phyloP scores from a whole-genome alignment of 1,140 invertebrate genomes.

The Chelonus insularis region DNA sequence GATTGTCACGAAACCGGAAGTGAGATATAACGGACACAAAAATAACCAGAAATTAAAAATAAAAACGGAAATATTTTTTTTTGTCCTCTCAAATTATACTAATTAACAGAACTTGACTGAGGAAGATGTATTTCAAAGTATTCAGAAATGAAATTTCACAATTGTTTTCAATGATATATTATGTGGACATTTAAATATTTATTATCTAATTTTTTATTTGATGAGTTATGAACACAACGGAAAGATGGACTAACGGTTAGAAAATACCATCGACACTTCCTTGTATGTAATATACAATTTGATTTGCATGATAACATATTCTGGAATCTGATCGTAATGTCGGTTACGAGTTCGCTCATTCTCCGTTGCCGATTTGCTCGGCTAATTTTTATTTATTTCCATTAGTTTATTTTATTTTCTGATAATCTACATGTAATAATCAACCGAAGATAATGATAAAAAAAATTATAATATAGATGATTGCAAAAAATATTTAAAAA shows the following conservation, averaged over 20 bases:
- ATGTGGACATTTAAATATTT: neutral
- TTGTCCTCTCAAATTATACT: neutral
- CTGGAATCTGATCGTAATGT: constrained; percentile 6
- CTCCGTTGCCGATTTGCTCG: neutral
- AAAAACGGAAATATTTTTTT: constrained; percentile 19
- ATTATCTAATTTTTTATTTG: too few species aligned
- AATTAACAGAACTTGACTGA: neutral
- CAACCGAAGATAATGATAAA: neutral
- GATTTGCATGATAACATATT: constrained; percentile 2
- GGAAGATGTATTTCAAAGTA: too few species aligned
- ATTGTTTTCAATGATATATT: too few species aligned
- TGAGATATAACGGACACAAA: constrained; percentile 19
- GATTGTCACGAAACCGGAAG: constrained; percentile 42
- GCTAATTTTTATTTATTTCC: constrained; percentile 3
- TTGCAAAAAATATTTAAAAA: too few species aligned
- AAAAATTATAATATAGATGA: neutral
- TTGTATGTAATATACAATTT: constrained; percentile 1
- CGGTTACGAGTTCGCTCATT: constrained; percentile 15
- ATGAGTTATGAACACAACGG: constrained; percentile 1
- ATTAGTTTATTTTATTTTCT: neutral
- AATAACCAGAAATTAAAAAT: constrained; percentile 11
- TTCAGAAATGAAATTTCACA: neutral
- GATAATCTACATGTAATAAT: too few species aligned
- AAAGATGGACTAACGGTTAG: constrained; percentile 3
- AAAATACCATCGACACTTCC: constrained; percentile 15